These are phyloP conservation scores for Bombyx mori DNA, from an alignment of 1,140 invertebrate species.

Conservation along the genomic window ASM3026992v2 NC_085107.1:11001001-11001500, in stretches of 20 bases:
- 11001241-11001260: constrained; percentile 56
- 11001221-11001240: constrained; percentile 62
- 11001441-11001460: constrained; percentile 7
- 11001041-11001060: too few species aligned
- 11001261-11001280: constrained; percentile 60
- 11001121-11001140: neutral
- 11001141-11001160: neutral
- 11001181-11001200: constrained; percentile 24
- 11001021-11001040: too few species aligned
- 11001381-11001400: too few species aligned
- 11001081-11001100: neutral
- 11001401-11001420: too few species aligned
- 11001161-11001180: too few species aligned
- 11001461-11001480: constrained; percentile 41
- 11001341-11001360: too few species aligned
- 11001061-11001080: too few species aligned
- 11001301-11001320: too few species aligned
- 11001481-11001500: constrained; percentile 60
- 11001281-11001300: constrained; percentile 55
- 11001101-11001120: neutral
- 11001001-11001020: too few species aligned
- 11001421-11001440: too few species aligned
- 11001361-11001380: neutral
- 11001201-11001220: constrained; percentile 57
- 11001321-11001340: too few species aligned